Conservation (phyloP, 2,113 vertebrate species). For the Ctenodactylus gundi region DNA sequence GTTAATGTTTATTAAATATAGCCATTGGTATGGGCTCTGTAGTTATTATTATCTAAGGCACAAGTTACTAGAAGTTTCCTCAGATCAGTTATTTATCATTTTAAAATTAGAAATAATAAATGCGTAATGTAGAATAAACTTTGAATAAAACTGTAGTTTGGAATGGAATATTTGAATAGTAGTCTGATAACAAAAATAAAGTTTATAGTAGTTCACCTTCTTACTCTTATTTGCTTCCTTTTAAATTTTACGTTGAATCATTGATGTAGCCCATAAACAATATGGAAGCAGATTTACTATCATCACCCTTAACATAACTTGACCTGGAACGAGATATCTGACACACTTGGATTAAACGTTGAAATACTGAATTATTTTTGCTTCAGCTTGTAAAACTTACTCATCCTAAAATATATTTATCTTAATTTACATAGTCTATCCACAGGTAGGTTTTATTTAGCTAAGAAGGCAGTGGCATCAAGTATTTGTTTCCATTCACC, state of each 20-base stretch:
- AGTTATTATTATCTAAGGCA: neutral
- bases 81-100: slow-evolving; percentile 6
- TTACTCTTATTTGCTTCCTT: neutral
- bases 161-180: neutral
- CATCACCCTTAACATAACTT: neutral
- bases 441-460: slow-evolving; percentile 21
- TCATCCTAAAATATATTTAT: neutral
- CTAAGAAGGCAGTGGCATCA: neutral
- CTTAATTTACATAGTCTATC: neutral
- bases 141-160: neutral
- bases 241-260: slow-evolving; percentile 5
- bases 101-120: slow-evolving; percentile 8
- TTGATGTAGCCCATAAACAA: neutral
- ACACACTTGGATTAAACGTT: neutral
- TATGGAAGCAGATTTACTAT: neutral
- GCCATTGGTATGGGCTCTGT: neutral
- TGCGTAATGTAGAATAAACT: neutral
- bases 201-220: neutral
- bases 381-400: slow-evolving; percentile 12
- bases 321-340: neutral
- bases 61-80: neutral
- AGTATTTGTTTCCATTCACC: neutral
- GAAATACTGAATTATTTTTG: slow-evolving; percentile 28
- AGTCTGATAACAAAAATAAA: slow-evolving; percentile 4
- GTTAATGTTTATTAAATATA: neutral